Conservation (phyloP, 2,113 vertebrate genomes). For the Anguilla japonica region DNA sequence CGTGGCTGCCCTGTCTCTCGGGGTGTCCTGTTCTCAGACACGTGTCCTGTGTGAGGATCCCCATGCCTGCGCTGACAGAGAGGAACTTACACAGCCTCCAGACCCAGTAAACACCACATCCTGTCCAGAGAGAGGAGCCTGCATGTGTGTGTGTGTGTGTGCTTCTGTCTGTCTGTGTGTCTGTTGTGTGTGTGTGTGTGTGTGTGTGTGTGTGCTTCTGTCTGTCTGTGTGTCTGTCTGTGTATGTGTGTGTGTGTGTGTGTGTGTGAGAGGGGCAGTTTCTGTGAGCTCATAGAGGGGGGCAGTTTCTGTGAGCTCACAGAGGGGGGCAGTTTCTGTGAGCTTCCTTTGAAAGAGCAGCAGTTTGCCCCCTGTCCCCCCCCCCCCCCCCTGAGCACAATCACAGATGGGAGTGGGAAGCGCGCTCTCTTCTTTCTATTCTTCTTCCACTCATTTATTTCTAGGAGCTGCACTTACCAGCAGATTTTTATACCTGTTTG, state of each 20-base stretch:
- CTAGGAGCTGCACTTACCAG: not conserved
- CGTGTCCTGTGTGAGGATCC: not conserved
- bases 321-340: not conserved
- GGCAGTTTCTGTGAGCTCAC: not conserved
- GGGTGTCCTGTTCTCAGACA: not conserved
- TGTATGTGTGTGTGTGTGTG: too few species aligned
- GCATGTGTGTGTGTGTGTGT: not conserved
- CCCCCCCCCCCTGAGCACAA: not conserved
- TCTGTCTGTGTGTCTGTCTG: not conserved
- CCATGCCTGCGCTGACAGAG: not conserved
- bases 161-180: not conserved
- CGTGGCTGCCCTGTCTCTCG: not conserved
- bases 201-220: not conserved
- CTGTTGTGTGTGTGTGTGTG: not conserved
- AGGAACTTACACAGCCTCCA: slow-evolving; percentile 15
- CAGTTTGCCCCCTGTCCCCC: too few species aligned
- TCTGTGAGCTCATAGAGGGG: not conserved
- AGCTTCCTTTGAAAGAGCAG: too few species aligned
- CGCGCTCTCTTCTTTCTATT: not conserved
- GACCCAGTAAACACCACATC: slow-evolving; percentile 13
- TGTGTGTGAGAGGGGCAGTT: too few species aligned
- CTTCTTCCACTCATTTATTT: not conserved
- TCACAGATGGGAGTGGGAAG: too few species aligned
- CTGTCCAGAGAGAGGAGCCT: not conserved
- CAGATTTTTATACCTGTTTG: not conserved